Conservation (phyloP, 1,140 invertebrate species). For the Drosophila miranda region DNA sequence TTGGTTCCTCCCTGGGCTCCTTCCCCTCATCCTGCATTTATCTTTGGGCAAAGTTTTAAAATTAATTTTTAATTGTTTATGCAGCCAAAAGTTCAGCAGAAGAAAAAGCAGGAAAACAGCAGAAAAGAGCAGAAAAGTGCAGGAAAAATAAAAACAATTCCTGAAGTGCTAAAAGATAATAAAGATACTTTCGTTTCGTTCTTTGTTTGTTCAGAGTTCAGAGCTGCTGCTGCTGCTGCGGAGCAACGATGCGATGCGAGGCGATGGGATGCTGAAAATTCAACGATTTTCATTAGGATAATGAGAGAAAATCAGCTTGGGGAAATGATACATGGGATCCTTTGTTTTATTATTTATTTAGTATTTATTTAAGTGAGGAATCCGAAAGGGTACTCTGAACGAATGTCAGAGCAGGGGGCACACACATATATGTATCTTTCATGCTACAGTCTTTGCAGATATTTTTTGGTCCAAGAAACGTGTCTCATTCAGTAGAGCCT, state of each 20-base stretch:
- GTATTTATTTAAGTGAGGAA: no score
- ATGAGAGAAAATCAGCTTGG: constrained; percentile 2
- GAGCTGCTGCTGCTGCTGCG: not conserved
- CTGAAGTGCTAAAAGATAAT: constrained; percentile 26
- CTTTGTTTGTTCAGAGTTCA: constrained; percentile 13
- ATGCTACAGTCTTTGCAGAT: no score
- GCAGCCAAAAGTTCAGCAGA: constrained; percentile 43
- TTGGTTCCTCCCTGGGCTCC: not conserved
- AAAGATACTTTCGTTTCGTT: constrained; percentile 28
- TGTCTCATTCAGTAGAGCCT: no score
- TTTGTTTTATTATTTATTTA: no score
- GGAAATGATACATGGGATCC: no score
- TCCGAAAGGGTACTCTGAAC: no score
- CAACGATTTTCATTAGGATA: constrained; percentile 21
- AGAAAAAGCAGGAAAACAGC: constrained; percentile 14
- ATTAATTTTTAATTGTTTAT: constrained; percentile 74
- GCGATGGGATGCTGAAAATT: constrained; percentile 11
- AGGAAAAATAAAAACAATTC: constrained; percentile 34
- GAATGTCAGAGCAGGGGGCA: no score
- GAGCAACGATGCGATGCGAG: not conserved
- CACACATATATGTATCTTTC: no score
- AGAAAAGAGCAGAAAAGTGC: no score
- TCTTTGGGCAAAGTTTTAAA: constrained; percentile 61
- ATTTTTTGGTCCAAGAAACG: no score
- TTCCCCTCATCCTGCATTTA: constrained; percentile 41